Percentiles rank a stretch among this genome's conserved stretches.
phyloP scores from a whole-genome alignment of 2,797 vertebrate species.

The Rhadinocentrus ornatus region DNA sequence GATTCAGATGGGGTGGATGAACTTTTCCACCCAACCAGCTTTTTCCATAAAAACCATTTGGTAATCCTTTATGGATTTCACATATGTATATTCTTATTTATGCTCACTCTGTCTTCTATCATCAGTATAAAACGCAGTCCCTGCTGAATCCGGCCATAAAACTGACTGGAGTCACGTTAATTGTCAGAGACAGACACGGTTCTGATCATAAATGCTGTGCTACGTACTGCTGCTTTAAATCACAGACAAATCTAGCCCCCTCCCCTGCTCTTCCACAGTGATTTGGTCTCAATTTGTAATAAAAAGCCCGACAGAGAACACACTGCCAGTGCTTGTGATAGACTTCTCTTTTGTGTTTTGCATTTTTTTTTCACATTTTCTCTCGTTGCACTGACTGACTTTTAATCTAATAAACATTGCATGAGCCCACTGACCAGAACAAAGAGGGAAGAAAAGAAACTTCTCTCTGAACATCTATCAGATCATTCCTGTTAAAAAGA shows the following conservation, averaged over 20 bases:
- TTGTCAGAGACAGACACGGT: constrained; percentile 80
- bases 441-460: constrained; percentile 70
- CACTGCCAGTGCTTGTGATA: constrained; percentile 46
- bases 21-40: constrained; percentile 69
- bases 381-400: constrained; percentile 77
- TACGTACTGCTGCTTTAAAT: constrained; percentile 80
- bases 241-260: constrained; percentile 72
- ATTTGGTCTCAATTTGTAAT: constrained; percentile 84
- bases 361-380: constrained; percentile 70
- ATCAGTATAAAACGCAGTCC: constrained; percentile 72
- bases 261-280: constrained; percentile 72
- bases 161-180: constrained; percentile 80
- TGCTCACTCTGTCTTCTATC: constrained; percentile 73
- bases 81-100: constrained; percentile 78
- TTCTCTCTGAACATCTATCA: constrained; percentile 78
- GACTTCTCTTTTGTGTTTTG: constrained; percentile 76
- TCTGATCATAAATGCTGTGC: constrained; percentile 81
- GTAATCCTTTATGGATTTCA: constrained; percentile 75
- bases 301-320: constrained; percentile 73
- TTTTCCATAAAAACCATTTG: constrained; percentile 66
- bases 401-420: constrained; percentile 84
- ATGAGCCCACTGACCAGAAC: constrained; percentile 80
- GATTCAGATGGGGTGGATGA: constrained; percentile 72
- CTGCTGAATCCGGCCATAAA: constrained; percentile 79
- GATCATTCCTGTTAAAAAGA: constrained; percentile 75